Conservation (phyloP, 2,797 vertebrate species). For the Manis pentadactyla region DNA sequence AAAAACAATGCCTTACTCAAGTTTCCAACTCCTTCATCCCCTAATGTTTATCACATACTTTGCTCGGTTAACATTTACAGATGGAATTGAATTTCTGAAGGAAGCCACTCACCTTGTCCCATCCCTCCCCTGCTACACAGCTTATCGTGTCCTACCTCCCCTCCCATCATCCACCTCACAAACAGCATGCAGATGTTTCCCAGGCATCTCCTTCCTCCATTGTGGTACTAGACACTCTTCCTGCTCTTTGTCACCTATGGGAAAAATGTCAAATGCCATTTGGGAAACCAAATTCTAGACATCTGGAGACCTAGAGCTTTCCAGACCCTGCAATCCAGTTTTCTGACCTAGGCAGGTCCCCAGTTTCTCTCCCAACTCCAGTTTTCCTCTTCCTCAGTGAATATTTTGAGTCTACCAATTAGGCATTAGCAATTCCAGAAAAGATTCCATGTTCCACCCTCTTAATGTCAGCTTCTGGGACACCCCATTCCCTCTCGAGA, state of each 20-base stretch:
- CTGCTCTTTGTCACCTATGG: background rate
- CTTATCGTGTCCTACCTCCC: background rate
- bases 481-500: slow-evolving; percentile 6
- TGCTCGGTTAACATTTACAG: background rate
- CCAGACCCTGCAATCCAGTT: background rate
- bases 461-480: background rate
- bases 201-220: background rate
- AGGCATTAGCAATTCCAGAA: slow-evolving; percentile 6
- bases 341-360: background rate
- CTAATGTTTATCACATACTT: background rate
- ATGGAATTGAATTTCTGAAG: background rate
- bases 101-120: background rate
- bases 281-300: slow-evolving; percentile 33
- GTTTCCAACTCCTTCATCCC: background rate
- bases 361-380: background rate
- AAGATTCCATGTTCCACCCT: background rate
- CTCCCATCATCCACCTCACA: background rate
- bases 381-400: slow-evolving; percentile 3
- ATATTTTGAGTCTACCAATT: background rate
- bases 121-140: too few species aligned
- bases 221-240: background rate
- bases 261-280: background rate
- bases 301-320: background rate
- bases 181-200: background rate
- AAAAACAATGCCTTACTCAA: background rate